Percentiles rank a stretch among this genome's conserved stretches.
Conservation (phyloP, 2,113 vertebrate genomes). For the Rhinoptilus africanus region DNA sequence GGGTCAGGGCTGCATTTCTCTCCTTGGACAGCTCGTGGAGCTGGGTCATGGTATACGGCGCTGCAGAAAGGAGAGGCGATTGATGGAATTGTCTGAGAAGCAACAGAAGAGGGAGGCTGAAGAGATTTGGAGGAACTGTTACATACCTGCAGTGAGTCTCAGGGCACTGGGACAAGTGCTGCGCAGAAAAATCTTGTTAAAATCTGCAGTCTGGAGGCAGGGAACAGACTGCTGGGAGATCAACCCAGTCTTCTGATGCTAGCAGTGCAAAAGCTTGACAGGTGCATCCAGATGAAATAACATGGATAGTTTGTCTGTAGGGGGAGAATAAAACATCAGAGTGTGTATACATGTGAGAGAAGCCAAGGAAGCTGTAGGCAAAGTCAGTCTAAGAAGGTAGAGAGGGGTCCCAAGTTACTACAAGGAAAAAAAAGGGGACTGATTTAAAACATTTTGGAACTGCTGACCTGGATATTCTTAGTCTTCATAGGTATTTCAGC, state of each 20-base stretch:
- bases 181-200: background rate
- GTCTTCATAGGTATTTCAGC: background rate
- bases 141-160: background rate
- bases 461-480: background rate
- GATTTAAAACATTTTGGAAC: background rate
- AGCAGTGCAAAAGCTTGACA: background rate
- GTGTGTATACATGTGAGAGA: background rate
- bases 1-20: background rate
- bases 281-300: background rate
- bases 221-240: background rate
- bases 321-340: background rate
- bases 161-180: background rate
- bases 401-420: background rate
- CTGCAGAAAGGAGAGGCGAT: background rate
- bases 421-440: background rate
- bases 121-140: background rate
- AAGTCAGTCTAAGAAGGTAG: background rate
- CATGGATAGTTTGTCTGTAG: background rate
- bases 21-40: background rate
- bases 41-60: rapidly evolving
- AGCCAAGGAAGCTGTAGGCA: background rate
- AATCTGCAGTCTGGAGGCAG: background rate
- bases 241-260: background rate
- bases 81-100: background rate
- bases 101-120: background rate